Evolutionary conservation across 2,113 vertebrate genomes (phyloP).

Genomic region (Sciurus niger): DNA sequence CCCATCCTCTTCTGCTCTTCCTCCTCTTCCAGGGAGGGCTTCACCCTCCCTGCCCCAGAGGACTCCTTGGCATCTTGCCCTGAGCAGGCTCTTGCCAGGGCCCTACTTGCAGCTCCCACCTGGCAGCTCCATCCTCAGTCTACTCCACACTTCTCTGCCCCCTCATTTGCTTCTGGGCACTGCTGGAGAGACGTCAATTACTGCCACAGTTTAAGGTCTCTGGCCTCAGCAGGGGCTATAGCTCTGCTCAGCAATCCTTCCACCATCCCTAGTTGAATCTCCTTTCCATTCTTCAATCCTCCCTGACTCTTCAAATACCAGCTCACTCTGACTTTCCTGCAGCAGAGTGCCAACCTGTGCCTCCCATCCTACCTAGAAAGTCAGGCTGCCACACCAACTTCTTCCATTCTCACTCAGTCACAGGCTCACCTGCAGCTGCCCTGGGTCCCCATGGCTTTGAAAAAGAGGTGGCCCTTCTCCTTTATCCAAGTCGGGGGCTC

Average conservation of each 20-base stretch:
- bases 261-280: accelerated
- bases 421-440: background rate
- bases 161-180: background rate
- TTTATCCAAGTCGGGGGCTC: background rate
- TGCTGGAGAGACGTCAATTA: background rate
- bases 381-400: background rate
- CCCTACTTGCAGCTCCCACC: background rate
- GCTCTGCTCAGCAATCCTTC: background rate
- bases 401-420: background rate
- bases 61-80: background rate
- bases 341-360: background rate
- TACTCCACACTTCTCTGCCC: background rate
- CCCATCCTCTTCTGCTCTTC: background rate
- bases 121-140: background rate
- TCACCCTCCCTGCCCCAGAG: background rate
- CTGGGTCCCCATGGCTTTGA: background rate
- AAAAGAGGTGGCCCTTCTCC: slow-evolving; percentile 8
- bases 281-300: background rate
- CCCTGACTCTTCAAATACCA: background rate
- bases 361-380: background rate
- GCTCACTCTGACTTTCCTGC: background rate
- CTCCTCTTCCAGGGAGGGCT: too few relatives aligned
- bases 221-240: background rate
- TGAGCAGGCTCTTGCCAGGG: background rate
- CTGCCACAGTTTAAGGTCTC: background rate